Percentiles rank a stretch among this genome's conserved stretches.
Evolutionary conservation across 2,888 invertebrate genomes (phyloP).

Genomic region (Eupeodes luniger): DNA sequence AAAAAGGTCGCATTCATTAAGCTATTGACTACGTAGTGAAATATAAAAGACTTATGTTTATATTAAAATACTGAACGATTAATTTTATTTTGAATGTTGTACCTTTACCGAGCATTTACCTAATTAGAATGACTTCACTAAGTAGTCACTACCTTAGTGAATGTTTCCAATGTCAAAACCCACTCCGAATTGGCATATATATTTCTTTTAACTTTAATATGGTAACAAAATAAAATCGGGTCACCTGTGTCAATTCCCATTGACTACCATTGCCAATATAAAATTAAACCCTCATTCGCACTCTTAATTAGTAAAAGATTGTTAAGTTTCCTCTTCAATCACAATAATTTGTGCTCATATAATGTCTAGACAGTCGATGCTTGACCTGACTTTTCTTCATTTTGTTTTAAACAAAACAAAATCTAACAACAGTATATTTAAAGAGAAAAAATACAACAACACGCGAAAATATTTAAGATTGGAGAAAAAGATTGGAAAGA

Average conservation of each 20-base stretch:
- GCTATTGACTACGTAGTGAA: too few relatives aligned
- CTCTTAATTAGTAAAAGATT: constrained; percentile 59
- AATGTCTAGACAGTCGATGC: constrained; percentile 49
- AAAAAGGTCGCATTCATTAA: too few relatives aligned
- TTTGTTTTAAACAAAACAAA: neutral
- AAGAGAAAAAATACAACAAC: constrained; percentile 17
- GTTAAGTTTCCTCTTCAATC: constrained; percentile 45
- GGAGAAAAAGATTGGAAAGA: constrained; percentile 11
- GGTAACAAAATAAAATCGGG: neutral
- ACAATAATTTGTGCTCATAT: constrained; percentile 29
- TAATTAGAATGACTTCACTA: too few relatives aligned
- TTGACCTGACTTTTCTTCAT: neutral
- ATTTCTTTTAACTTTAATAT: too few relatives aligned
- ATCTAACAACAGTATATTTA: neutral
- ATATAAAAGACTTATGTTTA: too few relatives aligned
- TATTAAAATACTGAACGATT: too few relatives aligned
- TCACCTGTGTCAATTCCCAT: constrained; percentile 17
- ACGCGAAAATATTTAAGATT: constrained; percentile 30
- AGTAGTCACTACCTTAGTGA: too few relatives aligned
- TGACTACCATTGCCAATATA: constrained; percentile 36
- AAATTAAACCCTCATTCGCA: constrained; percentile 55
- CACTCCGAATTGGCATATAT: too few relatives aligned
- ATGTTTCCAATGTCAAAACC: too few relatives aligned
- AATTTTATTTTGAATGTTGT: too few relatives aligned
- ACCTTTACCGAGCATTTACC: too few relatives aligned